Evolutionary conservation across 1,140 invertebrate genomes (phyloP).

Genomic region (Drosophila melanica): DNA sequence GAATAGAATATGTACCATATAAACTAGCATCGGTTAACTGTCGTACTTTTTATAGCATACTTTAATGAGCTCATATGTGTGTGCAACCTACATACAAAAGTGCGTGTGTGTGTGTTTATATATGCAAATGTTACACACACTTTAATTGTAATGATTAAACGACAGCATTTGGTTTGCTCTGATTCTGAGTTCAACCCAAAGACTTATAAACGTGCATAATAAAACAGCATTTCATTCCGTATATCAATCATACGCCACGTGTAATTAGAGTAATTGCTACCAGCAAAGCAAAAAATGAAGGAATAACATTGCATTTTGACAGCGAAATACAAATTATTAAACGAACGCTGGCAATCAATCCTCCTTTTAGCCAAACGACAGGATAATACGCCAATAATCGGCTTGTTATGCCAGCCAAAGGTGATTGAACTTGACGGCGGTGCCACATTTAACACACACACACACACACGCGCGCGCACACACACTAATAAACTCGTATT

Average conservation of each 20-base stretch:
- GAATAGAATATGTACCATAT: constrained; percentile 4
- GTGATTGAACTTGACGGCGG: constrained; percentile 48
- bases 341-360: constrained; percentile 40
- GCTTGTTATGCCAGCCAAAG: constrained; percentile 39
- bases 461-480: background rate
- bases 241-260: constrained; percentile 47
- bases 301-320: background rate
- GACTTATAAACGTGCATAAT: constrained; percentile 14
- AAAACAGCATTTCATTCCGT: constrained; percentile 14
- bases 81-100: constrained; percentile 14
- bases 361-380: constrained; percentile 31
- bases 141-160: constrained; percentile 18
- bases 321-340: constrained; percentile 27
- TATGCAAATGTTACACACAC: constrained; percentile 26
- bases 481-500: constrained; percentile 1
- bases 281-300: background rate
- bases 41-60: constrained; percentile 43
- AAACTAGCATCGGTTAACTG: background rate
- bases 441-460: constrained; percentile 20
- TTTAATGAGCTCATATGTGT: constrained; percentile 33
- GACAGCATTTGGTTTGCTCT: background rate
- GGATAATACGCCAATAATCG: constrained; percentile 45
- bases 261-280: constrained; percentile 37
- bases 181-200: background rate
- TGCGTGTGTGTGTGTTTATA: constrained; percentile 1